Percentiles rank a stretch among this genome's conserved stretches.
Evolutionary conservation across 2,888 invertebrate genomes (phyloP).

Genomic region (Macrosoma leucophasiata): DNA sequence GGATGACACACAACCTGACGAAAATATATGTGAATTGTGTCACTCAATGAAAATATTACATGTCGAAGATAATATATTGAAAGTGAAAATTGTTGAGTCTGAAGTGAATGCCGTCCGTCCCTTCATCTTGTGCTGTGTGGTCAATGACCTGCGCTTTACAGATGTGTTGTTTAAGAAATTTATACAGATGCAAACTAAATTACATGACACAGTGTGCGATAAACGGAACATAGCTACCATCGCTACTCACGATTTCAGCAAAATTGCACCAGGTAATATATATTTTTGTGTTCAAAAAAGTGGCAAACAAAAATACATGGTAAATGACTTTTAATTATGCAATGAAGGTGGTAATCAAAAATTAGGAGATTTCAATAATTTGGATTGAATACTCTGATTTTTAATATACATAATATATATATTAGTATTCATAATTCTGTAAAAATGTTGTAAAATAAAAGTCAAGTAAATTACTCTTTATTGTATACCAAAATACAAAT

Average conservation of each 20-base stretch:
- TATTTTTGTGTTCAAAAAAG: too few relatives aligned
- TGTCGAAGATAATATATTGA: constrained; percentile 62
- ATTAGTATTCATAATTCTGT: too few relatives aligned
- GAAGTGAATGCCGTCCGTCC: constrained; percentile 79
- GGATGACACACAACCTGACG: constrained; percentile 47
- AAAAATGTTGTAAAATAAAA: too few relatives aligned
- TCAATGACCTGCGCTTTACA: constrained; percentile 78
- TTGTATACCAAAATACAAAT: too few relatives aligned
- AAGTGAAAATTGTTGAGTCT: constrained; percentile 71
- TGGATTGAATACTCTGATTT: too few relatives aligned
- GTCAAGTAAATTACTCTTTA: too few relatives aligned
- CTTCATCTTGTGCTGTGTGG: constrained; percentile 83
- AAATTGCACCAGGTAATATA: constrained; percentile 76
- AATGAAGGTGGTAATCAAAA: too few relatives aligned
- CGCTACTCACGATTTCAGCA: constrained; percentile 86
- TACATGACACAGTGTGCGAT: constrained; percentile 85
- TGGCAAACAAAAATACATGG: too few relatives aligned
- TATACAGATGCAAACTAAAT: constrained; percentile 85
- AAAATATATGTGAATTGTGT: constrained; percentile 43
- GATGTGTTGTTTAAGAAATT: constrained; percentile 83
- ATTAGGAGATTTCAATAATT: too few relatives aligned
- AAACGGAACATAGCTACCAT: constrained; percentile 87
- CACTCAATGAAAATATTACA: constrained; percentile 64
- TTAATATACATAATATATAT: too few relatives aligned
- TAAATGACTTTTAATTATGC: too few relatives aligned